These are phyloP conservation scores for Odontomyia ornata DNA, from an alignment of 2,888 invertebrate species.

Conservation along the genomic window DNA sequence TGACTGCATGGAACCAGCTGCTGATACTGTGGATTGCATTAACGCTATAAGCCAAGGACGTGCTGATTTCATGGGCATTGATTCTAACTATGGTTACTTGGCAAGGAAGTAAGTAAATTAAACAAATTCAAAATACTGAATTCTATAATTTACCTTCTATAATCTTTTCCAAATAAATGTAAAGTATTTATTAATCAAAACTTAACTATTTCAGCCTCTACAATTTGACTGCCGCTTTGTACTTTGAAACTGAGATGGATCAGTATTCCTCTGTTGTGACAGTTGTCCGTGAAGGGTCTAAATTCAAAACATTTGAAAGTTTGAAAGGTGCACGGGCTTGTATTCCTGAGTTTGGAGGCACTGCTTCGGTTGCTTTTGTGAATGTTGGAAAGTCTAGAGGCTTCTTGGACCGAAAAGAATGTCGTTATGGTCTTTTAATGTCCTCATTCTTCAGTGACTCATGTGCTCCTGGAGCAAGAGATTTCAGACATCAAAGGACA, in stretches of 20 bases:
- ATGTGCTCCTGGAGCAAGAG: constrained; percentile 71
- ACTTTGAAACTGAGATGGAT: constrained; percentile 67
- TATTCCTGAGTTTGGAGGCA: constrained; percentile 74
- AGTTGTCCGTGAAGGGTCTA: constrained; percentile 64
- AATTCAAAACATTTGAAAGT: constrained; percentile 67
- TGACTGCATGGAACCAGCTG: constrained; percentile 65
- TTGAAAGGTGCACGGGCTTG: constrained; percentile 69
- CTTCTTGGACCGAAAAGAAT: constrained; percentile 64
- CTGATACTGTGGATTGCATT: constrained; percentile 67
- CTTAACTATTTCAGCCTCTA: constrained; percentile 65
- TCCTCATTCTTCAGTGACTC: constrained; percentile 68
- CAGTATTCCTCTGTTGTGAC: constrained; percentile 67
- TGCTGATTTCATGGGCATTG: constrained; percentile 70
- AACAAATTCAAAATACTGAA: background rate
- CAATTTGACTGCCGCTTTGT: constrained; percentile 68
- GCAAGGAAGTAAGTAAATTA: constrained; percentile 68
- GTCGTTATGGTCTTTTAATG: constrained; percentile 69
- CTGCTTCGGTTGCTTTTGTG: constrained; percentile 72
- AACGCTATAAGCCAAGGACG: constrained; percentile 65
- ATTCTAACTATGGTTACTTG: constrained; percentile 72
- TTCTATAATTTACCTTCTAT: background rate
- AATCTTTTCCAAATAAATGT: too few relatives aligned
- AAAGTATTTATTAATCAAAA: too few relatives aligned
- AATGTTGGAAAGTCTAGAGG: constrained; percentile 66
- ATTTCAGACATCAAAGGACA: constrained; percentile 64